Evolutionary conservation across 2,797 vertebrate genomes (phyloP).

Genomic region (Phrynocephalus vlangalii): DNA sequence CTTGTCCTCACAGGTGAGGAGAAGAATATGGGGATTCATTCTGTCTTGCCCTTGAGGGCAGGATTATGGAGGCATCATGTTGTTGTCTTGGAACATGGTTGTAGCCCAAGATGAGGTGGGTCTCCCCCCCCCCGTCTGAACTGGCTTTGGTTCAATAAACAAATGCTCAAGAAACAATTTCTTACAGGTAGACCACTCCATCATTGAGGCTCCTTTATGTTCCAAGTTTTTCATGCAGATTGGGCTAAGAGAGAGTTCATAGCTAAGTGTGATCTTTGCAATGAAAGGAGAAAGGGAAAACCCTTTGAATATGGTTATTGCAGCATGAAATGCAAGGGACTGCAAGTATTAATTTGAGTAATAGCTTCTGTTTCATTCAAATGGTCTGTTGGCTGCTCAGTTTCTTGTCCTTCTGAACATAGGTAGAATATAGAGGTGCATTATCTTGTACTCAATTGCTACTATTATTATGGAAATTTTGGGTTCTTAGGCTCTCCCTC

Average conservation of each 20-base stretch:
- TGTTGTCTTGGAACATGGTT: too few species aligned
- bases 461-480: not conserved
- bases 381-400: slow-evolving; percentile 10
- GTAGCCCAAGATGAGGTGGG: too few species aligned
- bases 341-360: slow-evolving; percentile 21
- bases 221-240: not conserved
- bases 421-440: not conserved
- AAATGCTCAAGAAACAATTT: too few species aligned
- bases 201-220: not conserved
- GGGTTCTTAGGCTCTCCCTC: not conserved
- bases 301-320: not conserved
- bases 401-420: not conserved
- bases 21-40: too few species aligned
- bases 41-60: too few species aligned
- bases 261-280: not conserved
- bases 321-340: not conserved
- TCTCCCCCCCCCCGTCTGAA: too few species aligned
- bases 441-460: not conserved
- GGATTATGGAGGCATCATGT: too few species aligned
- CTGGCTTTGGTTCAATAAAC: too few species aligned
- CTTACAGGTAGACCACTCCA: not conserved
- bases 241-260: not conserved
- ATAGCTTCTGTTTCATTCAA: not conserved
- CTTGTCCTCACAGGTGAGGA: too few species aligned
- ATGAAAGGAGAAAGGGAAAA: not conserved